Evolutionary conservation across 2,797 vertebrate species (phyloP).

Genomic region (Remorina albescens): DNA sequence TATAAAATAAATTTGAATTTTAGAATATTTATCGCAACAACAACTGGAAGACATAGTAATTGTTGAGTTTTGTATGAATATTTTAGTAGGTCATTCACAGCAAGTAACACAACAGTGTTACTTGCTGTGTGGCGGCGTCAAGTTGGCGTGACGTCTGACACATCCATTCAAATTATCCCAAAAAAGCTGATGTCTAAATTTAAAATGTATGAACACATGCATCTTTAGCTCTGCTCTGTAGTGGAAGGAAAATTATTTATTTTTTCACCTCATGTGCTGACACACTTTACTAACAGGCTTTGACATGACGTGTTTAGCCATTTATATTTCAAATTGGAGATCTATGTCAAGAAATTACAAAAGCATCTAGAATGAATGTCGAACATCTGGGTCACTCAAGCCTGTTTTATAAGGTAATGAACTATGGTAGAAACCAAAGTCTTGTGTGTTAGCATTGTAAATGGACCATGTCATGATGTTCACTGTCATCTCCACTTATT

Average conservation of each 20-base stretch:
- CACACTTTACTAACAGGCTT: conserved; percentile 15
- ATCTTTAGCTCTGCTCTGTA: background rate
- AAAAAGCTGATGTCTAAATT: conserved; percentile 11
- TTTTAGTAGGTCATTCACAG: background rate
- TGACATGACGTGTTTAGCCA: background rate
- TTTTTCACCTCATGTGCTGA: conserved; percentile 10
- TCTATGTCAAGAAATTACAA: conserved; percentile 29
- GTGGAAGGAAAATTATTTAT: conserved; percentile 17
- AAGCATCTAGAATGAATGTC: conserved; percentile 10
- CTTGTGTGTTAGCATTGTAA: background rate
- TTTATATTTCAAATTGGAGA: conserved; percentile 10
- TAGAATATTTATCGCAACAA: no score
- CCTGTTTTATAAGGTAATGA: conserved; percentile 28
- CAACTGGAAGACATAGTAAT: no score
- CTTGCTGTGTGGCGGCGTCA: conserved; percentile 4
- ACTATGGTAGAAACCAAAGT: background rate
- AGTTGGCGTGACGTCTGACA: background rate
- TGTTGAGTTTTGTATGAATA: background rate
- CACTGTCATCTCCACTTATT: background rate
- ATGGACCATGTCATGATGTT: background rate
- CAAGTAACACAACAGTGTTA: background rate
- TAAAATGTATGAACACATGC: conserved; percentile 3
- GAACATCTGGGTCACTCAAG: conserved; percentile 32
- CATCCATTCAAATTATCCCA: background rate
- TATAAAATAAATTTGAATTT: no score